Evolutionary conservation across 2,888 invertebrate species (phyloP), one percentile per base, ranked within the genome.

Genomic region (Cephus runcator): DNA sequence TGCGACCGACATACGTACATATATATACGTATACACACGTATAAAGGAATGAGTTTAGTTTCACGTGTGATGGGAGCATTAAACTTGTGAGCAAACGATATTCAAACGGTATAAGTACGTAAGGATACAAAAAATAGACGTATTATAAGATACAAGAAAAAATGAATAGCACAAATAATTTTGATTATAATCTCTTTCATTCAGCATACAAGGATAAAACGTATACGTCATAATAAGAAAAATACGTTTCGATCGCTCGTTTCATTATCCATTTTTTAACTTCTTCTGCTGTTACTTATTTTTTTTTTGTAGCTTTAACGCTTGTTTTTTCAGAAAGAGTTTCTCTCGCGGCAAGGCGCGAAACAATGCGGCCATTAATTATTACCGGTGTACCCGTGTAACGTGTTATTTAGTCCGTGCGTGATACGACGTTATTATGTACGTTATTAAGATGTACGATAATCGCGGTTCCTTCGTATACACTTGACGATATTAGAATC

Each of bases 371-470:
- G 79, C 82, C 80, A 84, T 84, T 84, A 83, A 85, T 84, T 83
- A 84, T 82, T 82, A 81, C 82, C 80, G 83, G 77, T 81, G 76
- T 74, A 78, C 77, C 75, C 75, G 76, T 75, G 80, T 79, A 85
- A 84, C 85, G 81, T 84, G 84, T 87, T 87, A 84, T 85, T 84
- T 85, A 78, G 83, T 79, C 80, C 83, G 83, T 82, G 83, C 86
- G 84, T 85, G 85, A 83, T 85, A 80, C 80, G 83, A 81, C 81
- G 81, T 83, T 85, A 83, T 86, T 85, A 85, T 83, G 84, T 85
- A 84, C 82, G 83, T 83, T 84, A 86, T 85, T 85, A 85, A 85
- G 85, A 86, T 83, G 83, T 82, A 83, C 84, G 84, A 84, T 86
- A 86, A 84, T 85, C 84, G 81, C 78, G 69, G 69, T 71, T 71